Percentiles rank a stretch among this genome's conserved stretches.
phyloP scores from a whole-genome alignment of 2,113 vertebrate species.

The Indri indri region DNA sequence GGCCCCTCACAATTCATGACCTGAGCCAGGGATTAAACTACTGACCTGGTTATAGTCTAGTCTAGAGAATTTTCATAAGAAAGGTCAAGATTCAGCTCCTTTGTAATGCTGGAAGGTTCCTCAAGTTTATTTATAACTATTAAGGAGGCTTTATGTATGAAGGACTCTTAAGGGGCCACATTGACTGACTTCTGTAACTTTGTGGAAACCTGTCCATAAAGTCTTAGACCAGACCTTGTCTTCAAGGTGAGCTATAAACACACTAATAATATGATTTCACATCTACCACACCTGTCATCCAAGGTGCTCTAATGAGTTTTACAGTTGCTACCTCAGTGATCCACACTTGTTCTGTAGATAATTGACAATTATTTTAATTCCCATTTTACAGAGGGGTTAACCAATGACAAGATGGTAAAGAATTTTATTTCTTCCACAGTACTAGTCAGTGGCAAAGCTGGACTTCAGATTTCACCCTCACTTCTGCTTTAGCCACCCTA shows the following conservation, averaged over 20 bases:
- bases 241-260: conserved; percentile 43
- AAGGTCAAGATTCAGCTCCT: conserved; percentile 13
- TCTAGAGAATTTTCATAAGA: neutral
- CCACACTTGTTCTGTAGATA: neutral
- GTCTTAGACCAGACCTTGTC: conserved; percentile 27
- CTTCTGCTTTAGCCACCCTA: neutral
- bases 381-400: conserved; percentile 41
- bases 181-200: conserved; percentile 1
- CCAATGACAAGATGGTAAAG: neutral
- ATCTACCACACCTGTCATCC: conserved; percentile 42
- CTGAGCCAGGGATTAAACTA: neutral
- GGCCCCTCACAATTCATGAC: neutral
- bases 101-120: neutral
- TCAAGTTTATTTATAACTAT: neutral
- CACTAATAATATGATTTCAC: conserved; percentile 25
- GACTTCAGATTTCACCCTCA: neutral
- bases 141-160: neutral
- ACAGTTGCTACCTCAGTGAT: conserved; percentile 39
- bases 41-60: neutral
- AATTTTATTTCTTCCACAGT: neutral
- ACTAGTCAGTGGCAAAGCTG: neutral
- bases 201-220: conserved; percentile 7
- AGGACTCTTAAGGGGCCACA: neutral
- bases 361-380: conserved; percentile 40
- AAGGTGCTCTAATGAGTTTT: conserved; percentile 30